phyloP scores from a whole-genome alignment of 2,113 vertebrate genomes.

The Muntiacus reevesi region DNA sequence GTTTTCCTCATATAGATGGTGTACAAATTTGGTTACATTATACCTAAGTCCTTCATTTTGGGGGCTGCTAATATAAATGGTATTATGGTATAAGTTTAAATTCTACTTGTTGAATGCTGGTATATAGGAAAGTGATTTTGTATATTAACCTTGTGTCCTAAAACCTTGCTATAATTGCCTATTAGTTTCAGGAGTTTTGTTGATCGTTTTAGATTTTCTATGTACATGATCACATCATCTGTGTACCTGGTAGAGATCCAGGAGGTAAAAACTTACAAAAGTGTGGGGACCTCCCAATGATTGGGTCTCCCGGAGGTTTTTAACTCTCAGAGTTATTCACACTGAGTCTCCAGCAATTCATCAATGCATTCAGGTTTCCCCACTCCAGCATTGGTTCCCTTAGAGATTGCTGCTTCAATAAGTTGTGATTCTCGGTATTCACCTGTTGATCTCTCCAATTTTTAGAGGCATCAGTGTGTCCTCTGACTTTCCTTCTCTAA shows the following conservation, averaged over 20 bases:
- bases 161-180: not conserved
- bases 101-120: not conserved
- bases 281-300: not conserved
- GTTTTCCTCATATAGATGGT: not conserved
- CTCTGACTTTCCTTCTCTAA: not conserved
- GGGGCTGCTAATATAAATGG: not conserved
- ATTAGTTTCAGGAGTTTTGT: not conserved
- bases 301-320: not conserved
- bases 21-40: not conserved
- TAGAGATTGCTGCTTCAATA: not conserved
- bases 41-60: not conserved
- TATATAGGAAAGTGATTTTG: not conserved
- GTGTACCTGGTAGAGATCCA: not conserved
- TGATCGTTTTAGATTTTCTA: not conserved
- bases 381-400: not conserved
- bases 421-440: not conserved
- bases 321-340: not conserved
- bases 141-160: not conserved
- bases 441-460: not conserved
- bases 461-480: not conserved
- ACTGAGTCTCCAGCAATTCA: not conserved
- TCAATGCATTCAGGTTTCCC: not conserved
- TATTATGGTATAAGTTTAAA: not conserved
- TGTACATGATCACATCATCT: not conserved
- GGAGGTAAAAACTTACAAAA: not conserved